Conservation (phyloP, 2,113 vertebrate genomes). For the Nymphicus hollandicus region DNA sequence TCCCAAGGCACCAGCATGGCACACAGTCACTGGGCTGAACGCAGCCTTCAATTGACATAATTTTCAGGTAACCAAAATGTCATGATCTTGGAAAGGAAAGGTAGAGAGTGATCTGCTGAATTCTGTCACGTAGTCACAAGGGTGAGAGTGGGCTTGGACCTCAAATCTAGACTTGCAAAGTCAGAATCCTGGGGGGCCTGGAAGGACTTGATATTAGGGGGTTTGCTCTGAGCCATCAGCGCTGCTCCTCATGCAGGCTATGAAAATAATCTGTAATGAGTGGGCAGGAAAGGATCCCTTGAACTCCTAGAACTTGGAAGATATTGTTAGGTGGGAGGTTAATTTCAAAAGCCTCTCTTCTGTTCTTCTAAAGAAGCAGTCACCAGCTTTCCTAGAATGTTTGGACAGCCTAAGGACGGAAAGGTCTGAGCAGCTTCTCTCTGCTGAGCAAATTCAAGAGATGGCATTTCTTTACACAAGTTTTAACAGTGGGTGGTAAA, state of each 20-base stretch:
- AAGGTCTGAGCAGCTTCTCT: neutral
- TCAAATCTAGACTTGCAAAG: neutral
- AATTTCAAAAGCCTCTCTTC: neutral
- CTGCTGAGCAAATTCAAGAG: neutral
- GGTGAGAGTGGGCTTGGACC: neutral
- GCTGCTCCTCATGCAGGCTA: neutral
- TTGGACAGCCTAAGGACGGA: neutral
- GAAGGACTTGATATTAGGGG: neutral
- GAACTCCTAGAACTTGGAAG: neutral
- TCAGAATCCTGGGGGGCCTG: neutral
- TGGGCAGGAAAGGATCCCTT: neutral
- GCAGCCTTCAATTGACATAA: neutral
- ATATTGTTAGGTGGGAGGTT: neutral
- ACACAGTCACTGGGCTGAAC: neutral
- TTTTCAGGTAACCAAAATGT: neutral
- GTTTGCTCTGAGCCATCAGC: neutral
- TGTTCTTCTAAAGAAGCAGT: neutral
- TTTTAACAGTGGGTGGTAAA: constrained; percentile 22
- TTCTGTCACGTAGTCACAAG: neutral
- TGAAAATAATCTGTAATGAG: neutral
- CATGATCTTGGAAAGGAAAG: neutral
- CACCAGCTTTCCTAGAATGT: neutral
- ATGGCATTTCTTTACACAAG: neutral
- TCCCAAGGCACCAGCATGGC: neutral
- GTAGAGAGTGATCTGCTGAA: neutral